Evolutionary conservation across 2,797 vertebrate genomes (phyloP).

Genomic region (Alca torda): DNA sequence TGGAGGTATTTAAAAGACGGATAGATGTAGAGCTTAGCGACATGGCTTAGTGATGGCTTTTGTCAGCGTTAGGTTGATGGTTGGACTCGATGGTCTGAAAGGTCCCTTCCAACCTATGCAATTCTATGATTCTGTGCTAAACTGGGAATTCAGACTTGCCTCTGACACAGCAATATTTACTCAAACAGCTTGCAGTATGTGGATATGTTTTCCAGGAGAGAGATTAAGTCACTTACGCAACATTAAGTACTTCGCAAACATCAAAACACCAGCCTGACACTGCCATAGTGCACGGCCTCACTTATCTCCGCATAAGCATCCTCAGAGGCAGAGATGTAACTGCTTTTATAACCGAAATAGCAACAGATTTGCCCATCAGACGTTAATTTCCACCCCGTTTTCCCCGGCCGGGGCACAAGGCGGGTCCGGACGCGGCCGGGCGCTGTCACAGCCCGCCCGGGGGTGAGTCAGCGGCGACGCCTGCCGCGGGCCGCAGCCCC

Average conservation of each 20-base stretch:
- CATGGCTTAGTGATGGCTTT: too few species aligned
- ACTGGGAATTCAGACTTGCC: not conserved
- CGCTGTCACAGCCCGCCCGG: not conserved
- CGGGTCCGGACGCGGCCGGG: not conserved
- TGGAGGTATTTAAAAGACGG: too few species aligned
- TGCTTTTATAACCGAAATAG: not conserved
- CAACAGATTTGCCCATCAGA: too few species aligned
- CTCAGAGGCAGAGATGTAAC: not conserved
- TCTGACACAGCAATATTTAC: not conserved
- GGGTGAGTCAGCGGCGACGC: not conserved
- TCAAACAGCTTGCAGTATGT: not conserved
- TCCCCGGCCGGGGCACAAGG: not conserved
- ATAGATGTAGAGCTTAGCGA: too few species aligned
- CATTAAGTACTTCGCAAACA: not conserved
- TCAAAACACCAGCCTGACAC: rapidly evolving
- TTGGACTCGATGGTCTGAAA: too few species aligned
- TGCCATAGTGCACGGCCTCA: not conserved
- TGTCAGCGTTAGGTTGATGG: too few species aligned
- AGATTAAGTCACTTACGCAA: not conserved
- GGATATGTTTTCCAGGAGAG: not conserved
- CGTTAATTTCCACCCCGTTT: too few species aligned
- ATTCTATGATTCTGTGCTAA: not conserved
- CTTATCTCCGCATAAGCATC: not conserved
- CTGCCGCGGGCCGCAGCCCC: not conserved
- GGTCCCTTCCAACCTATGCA: too few species aligned